Conservation (phyloP, 2,888 invertebrate species). For the Lacanobia oleracea region DNA sequence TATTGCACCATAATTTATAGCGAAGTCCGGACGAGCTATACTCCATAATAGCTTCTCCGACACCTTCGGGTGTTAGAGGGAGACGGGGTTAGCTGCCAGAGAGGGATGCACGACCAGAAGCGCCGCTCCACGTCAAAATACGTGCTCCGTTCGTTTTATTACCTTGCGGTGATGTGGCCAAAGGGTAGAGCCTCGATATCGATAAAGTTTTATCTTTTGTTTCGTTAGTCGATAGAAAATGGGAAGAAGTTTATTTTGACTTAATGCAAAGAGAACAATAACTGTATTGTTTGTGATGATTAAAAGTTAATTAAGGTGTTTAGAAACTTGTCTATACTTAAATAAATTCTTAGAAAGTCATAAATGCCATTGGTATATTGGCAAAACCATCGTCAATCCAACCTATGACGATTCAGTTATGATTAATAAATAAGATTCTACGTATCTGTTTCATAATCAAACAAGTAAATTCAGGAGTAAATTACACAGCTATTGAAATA, state of each 20-base stretch:
- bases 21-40: slow-evolving; percentile 83
- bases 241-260: background rate
- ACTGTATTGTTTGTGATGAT: background rate
- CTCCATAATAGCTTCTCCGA: slow-evolving; percentile 88
- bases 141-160: slow-evolving; percentile 91
- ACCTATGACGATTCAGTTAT: no score
- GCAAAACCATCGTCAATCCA: background rate
- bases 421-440: background rate
- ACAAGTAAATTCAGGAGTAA: background rate
- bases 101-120: slow-evolving; percentile 86
- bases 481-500: no score
- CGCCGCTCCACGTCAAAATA: slow-evolving; percentile 91
- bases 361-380: background rate
- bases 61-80: slow-evolving; percentile 82
- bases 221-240: slow-evolving; percentile 32
- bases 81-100: slow-evolving; percentile 76
- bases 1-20: slow-evolving; percentile 89
- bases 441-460: background rate
- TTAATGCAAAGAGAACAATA: background rate
- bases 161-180: slow-evolving; percentile 78
- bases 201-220: slow-evolving; percentile 60
- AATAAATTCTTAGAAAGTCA: no score
- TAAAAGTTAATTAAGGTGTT: background rate
- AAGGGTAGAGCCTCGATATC: slow-evolving; percentile 73
- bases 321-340: background rate